Base-by-base conservation (phyloP, 2,113 vertebrate species). In the Scytalopus superciliaris region DNA sequence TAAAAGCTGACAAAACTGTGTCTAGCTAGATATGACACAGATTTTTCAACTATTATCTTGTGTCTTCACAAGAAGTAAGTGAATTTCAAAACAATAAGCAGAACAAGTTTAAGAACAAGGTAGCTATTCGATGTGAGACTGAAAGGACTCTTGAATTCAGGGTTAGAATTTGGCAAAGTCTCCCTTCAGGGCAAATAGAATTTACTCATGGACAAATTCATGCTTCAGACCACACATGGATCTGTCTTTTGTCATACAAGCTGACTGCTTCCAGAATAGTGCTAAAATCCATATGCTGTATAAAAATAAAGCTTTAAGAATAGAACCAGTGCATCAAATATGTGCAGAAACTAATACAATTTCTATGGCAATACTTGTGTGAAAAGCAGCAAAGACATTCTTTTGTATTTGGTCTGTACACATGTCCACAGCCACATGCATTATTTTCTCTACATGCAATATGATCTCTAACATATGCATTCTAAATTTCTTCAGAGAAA, bases 1-100 rank as follows among this genome's bases (percentile, higher is more conserved):
- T 56, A 89, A 86, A 91, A 92, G 82, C 88, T 90, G 88, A 92
- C 72, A 94, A 92, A 90, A 83, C 31, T 76, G n/a, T 68, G 31
- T 69, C 59, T 80, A 74, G 73, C 82, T 81, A 75, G 31, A 81
- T 67, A 77, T 25, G 60, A 92, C 68, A 94, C 2, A 92, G 63
- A 90, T 85, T 90, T 92, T 77, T 91, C 35, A 62, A 50, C 44
- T 63, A 80, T 66, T 93, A 86, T 55, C 68, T 84, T 74, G 12
- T 76, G 59, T 60, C 64, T 83, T 86, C 57, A 67, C 60, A 77
- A 30, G 39, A 63, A 63, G 39, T 30, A 66, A 59, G 49, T 90
- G 67, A 92, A 86, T 78, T 56, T 67, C 42, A 62, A 76, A 78
- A 73, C 18, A 72, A 80, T 82, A 44, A 85, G 6, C 30, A 80